phyloP scores from a whole-genome alignment of 2,113 vertebrate species.

The Herpetotheres cachinnans region DNA sequence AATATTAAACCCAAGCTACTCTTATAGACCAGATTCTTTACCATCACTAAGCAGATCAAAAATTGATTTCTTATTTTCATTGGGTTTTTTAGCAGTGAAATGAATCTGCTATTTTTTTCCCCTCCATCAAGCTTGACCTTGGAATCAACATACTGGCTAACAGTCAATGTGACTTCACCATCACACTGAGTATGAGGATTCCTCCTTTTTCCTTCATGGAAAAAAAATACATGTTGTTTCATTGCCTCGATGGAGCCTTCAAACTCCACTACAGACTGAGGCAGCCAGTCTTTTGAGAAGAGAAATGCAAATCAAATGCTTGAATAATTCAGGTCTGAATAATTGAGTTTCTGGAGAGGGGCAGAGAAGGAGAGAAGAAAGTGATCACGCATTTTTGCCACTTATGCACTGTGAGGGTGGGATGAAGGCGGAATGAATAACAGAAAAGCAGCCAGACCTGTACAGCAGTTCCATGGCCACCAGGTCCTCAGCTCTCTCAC shows the following conservation, averaged over 20 bases:
- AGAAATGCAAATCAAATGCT: background rate
- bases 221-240: background rate
- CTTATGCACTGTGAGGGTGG: background rate
- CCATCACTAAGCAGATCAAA: background rate
- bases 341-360: background rate
- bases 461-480: background rate
- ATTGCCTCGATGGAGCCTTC: background rate
- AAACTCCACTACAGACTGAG: background rate
- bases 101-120: background rate
- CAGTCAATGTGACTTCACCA: background rate
- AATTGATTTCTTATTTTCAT: background rate
- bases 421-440: background rate
- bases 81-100: background rate
- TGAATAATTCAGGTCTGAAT: background rate
- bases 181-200: background rate
- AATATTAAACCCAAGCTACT: background rate
- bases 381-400: background rate
- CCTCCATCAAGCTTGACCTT: background rate
- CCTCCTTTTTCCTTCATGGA: background rate
- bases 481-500: background rate
- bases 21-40: background rate
- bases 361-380: background rate
- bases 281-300: background rate
- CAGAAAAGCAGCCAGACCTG: background rate
- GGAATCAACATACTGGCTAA: background rate